Evolutionary conservation across 2,113 vertebrate genomes (phyloP).

Genomic region (Vidua chalybeata): DNA sequence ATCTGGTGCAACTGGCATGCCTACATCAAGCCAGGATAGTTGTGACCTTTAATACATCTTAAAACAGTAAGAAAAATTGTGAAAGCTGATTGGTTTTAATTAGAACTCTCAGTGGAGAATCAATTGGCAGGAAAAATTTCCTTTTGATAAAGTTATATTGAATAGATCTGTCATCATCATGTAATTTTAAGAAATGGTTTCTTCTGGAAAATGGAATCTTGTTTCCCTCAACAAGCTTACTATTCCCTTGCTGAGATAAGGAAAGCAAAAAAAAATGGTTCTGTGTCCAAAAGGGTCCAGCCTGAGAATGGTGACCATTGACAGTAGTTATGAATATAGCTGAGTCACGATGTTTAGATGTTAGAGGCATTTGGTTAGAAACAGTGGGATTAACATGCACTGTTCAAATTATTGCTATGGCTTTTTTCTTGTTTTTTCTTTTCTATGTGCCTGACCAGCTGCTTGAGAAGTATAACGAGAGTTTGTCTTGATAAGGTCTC

Average conservation of each 20-base stretch:
- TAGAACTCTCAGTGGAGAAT: background rate
- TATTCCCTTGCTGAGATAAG: background rate
- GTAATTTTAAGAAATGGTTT: background rate
- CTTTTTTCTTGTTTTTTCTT: background rate
- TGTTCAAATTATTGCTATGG: background rate
- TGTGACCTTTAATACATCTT: background rate
- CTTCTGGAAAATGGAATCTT: background rate
- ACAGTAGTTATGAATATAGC: background rate
- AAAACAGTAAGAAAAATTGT: background rate
- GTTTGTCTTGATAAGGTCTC: background rate
- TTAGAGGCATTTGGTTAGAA: background rate
- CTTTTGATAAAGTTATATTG: background rate
- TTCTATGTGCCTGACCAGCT: background rate
- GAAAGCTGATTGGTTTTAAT: background rate
- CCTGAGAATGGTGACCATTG: background rate
- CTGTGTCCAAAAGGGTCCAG: background rate
- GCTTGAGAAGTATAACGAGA: background rate
- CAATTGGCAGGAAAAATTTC: background rate
- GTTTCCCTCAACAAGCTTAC: background rate
- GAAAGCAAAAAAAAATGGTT: background rate
- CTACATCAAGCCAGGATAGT: background rate
- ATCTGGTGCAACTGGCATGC: background rate
- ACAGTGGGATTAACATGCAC: background rate
- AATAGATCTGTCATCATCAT: background rate
- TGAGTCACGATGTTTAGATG: background rate